phyloP scores from a whole-genome alignment of 2,797 vertebrate species.

The Falco berigora region DNA sequence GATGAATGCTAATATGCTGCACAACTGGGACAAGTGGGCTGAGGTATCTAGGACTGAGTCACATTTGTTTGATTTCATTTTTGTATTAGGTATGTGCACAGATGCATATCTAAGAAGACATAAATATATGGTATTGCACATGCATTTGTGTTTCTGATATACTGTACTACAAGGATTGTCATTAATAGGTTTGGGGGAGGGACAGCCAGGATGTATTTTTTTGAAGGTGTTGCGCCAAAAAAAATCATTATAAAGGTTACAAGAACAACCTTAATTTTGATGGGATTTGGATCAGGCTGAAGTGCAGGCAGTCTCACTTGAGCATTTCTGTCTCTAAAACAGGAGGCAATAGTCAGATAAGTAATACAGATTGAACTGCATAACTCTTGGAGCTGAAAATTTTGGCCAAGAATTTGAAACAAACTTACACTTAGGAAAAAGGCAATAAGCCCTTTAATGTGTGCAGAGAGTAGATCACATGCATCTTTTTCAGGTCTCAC shows the following conservation, averaged over 20 bases:
- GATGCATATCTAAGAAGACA: background rate
- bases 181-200: background rate
- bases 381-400: background rate
- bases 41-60: conserved; percentile 50
- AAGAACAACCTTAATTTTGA: background rate
- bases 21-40: conserved; percentile 56
- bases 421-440: conserved; percentile 42
- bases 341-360: background rate
- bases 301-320: background rate
- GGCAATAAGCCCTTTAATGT: conserved; percentile 52
- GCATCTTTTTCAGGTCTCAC: conserved; percentile 50
- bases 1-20: conserved; percentile 72
- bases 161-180: background rate
- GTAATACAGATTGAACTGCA: background rate
- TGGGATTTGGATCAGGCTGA: background rate
- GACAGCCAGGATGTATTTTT: background rate
- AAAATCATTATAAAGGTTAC: background rate
- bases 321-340: background rate
- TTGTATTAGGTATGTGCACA: conserved; percentile 16
- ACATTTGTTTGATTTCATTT: conserved; percentile 57
- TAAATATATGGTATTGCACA: background rate
- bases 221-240: background rate
- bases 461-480: conserved; percentile 15
- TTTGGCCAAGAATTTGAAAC: conserved; percentile 58
- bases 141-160: background rate